Conservation (phyloP, 35 echinoderm and acorn worm species). For the Heliocidaris erythrogramma region DNA sequence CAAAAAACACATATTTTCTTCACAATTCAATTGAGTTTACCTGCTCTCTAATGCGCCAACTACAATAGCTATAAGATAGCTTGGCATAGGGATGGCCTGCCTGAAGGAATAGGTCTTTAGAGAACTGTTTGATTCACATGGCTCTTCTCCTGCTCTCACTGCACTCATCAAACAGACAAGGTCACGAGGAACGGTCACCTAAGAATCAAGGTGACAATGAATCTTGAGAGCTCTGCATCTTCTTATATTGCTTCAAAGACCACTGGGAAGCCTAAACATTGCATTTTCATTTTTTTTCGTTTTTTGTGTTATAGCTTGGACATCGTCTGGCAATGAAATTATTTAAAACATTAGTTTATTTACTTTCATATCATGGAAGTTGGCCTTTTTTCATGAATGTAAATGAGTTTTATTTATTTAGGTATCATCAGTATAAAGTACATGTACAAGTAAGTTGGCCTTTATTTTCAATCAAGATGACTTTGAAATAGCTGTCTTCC, state of each 20-base stretch:
- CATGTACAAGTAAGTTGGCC: too few species aligned
- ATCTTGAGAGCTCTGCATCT: neutral
- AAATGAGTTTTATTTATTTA: too few species aligned
- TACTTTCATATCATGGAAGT: too few species aligned
- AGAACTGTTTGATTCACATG: slow-evolving; percentile 40
- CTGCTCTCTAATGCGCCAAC: slow-evolving; percentile 95
- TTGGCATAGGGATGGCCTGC: slow-evolving; percentile 92
- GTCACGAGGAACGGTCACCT: slow-evolving; percentile 89
- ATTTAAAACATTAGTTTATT: too few species aligned
- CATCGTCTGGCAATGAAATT: too few species aligned
- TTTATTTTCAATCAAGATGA: too few species aligned
- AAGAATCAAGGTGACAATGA: neutral
- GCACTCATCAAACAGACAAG: slow-evolving; percentile 95
- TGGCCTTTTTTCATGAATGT: too few species aligned
- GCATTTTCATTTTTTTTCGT: neutral
- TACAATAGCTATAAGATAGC: slow-evolving; percentile 90
- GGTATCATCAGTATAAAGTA: too few species aligned
- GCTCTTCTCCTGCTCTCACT: slow-evolving; percentile 70
- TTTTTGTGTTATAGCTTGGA: too few species aligned
- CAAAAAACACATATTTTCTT: neutral
- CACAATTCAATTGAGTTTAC: slow-evolving; percentile 42
- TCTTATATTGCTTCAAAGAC: neutral
- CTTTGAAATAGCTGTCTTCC: too few species aligned
- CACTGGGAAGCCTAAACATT: neutral
- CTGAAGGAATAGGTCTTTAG: slow-evolving; percentile 81